A percentile compares a stretch with the other conserved stretches of the same genome.
These are phyloP conservation scores for Sepiola atlantica DNA, from an alignment of 2,888 invertebrate species.

Conservation along the genomic window DNA sequence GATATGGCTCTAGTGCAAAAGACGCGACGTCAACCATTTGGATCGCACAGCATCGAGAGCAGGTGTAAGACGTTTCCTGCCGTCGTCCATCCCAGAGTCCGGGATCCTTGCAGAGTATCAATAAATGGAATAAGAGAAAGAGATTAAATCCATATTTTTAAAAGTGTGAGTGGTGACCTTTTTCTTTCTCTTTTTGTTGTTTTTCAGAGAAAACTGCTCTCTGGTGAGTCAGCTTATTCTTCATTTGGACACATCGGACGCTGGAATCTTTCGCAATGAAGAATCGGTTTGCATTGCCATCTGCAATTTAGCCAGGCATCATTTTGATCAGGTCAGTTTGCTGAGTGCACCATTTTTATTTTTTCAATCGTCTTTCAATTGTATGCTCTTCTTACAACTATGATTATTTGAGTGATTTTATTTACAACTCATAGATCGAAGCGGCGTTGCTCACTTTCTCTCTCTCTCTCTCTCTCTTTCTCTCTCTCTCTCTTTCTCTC, in stretches of 20 bases:
- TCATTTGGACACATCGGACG: slow-evolving; percentile 83
- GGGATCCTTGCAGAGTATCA: too few species aligned
- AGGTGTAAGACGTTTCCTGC: too few species aligned
- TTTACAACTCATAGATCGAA: too few species aligned
- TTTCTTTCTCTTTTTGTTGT: background rate
- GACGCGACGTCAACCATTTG: too few species aligned
- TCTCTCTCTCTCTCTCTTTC: too few species aligned
- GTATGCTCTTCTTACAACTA: background rate
- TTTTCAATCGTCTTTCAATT: background rate
- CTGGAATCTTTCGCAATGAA: slow-evolving; percentile 78
- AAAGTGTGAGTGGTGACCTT: background rate
- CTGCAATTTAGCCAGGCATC: slow-evolving; percentile 80
- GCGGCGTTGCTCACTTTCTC: background rate
- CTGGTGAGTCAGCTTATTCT: slow-evolving; percentile 87
- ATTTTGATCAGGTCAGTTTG: slow-evolving; percentile 76
- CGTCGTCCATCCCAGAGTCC: too few species aligned
- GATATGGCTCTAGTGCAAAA: too few species aligned
- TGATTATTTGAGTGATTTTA: background rate
- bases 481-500: too few species aligned
- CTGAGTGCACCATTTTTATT: background rate
- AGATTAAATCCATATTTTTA: background rate
- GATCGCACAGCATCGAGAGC: too few species aligned
- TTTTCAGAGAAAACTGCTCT: slow-evolving; percentile 82
- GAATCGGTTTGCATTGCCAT: slow-evolving; percentile 83
- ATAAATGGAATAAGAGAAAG: too few species aligned